Evolutionary conservation across 2,888 invertebrate genomes (phyloP), one percentile per base, ranked within the genome.

Genomic region (Arctia plantaginis): DNA sequence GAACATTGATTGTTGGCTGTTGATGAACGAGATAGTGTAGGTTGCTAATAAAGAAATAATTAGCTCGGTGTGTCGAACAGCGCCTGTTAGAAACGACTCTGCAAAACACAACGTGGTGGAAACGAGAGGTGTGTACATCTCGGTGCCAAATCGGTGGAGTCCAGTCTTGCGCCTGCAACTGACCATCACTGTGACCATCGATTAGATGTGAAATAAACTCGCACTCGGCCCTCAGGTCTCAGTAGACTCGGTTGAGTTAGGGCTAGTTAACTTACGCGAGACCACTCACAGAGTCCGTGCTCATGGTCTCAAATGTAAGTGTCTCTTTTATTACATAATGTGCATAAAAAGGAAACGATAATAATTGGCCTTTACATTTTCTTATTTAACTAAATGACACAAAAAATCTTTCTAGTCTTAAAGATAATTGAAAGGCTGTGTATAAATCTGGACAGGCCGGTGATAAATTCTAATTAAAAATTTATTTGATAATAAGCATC

Each of bases 381-480:
- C 51, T 27, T 59, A 71, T 74, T 74, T 74, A 74, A 74, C 66
- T 70, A 74, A 70, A 66, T 66, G 70, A 47, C 20, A 59, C 55
- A 66, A 44, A 71, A 71, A 65, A 76, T 65, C 41, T 71, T 71
- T 65, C 67, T 41, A 71, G 64, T 68, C 65, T 70, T 44, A 73
- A 71, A 71, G 47, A 66, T 69, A 77, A 77, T 74, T 69, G 71
- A 66, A 72, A 72, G 51, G 23, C 30, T 33, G 27, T 59, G 74
- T 55, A 66, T 67, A 64, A 72, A 66, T 74, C 66, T 65, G 71
- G 47, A 65, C 59, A 65, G 55, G 64, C 23, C 62, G 59, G 72
- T 69, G 59, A 78, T 78, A 71, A 76, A 74, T 76, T 70, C 20
- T 76, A 72, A 76, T 76, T 76, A 74, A 78, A 71, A 71, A 23